These are phyloP conservation scores for Iselma pallidipennis DNA, from an alignment of 2,888 invertebrate genomes.

Conservation along the genomic window DNA sequence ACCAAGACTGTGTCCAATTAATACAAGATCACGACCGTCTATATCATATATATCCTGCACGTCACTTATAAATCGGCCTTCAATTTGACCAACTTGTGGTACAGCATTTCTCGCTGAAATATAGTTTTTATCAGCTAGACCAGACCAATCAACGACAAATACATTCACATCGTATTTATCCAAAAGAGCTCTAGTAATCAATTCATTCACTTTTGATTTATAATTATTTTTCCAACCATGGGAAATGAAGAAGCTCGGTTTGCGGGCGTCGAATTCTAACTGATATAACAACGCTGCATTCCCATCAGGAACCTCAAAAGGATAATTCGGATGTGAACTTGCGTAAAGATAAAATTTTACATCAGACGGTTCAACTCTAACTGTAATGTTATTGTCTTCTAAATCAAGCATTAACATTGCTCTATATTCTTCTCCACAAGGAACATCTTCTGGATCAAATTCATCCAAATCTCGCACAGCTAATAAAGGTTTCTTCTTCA, in stretches of 20 bases:
- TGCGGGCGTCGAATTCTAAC: too few relatives aligned
- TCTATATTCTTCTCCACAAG: background rate
- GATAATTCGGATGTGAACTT: conserved; percentile 20
- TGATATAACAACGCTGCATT: conserved; percentile 30
- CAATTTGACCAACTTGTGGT: conserved; percentile 32
- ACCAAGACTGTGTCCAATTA: conserved; percentile 45
- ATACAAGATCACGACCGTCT: conserved; percentile 26
- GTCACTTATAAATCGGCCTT: conserved; percentile 39
- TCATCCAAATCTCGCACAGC: background rate
- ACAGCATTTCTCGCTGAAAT: conserved; percentile 32
- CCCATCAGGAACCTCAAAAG: conserved; percentile 17
- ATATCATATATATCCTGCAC: conserved; percentile 33
- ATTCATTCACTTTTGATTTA: conserved; percentile 34
- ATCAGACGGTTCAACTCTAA: conserved; percentile 26
- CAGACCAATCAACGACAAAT: conserved; percentile 48
- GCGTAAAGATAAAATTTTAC: conserved; percentile 39
- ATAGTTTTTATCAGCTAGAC: conserved; percentile 35
- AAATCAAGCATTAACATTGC: conserved; percentile 13
- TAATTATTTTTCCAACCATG: conserved; percentile 48
- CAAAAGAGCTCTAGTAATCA: conserved; percentile 36
- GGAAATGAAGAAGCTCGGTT: too few relatives aligned
- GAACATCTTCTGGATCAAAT: background rate
- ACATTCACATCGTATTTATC: conserved; percentile 42
- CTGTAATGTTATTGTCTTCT: background rate
- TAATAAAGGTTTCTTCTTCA: too few relatives aligned